Evolutionary conservation across 2,797 vertebrate genomes (phyloP).

Genomic region (Micromesistius poutassou): DNA sequence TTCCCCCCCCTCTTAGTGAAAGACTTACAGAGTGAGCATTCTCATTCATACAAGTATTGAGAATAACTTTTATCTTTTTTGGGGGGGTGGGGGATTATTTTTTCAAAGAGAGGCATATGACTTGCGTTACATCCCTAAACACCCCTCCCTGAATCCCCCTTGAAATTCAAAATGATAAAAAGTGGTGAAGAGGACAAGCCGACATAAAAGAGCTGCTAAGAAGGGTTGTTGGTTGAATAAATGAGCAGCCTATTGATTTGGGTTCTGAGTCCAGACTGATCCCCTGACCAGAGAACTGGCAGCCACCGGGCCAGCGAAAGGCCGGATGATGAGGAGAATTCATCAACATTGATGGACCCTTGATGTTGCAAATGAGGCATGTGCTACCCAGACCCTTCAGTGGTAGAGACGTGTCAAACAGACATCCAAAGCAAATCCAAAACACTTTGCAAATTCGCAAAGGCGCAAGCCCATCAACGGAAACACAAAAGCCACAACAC

Average conservation of each 20-base stretch:
- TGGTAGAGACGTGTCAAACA: not conserved
- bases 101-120: slow-evolving; percentile 73
- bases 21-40: slow-evolving; percentile 68
- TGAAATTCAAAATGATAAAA: slow-evolving; percentile 66
- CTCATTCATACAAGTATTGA: slow-evolving; percentile 63
- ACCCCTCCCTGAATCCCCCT: slow-evolving; percentile 71
- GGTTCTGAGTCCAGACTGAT: slow-evolving; percentile 57
- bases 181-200: slow-evolving; percentile 19
- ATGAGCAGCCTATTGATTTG: slow-evolving; percentile 73
- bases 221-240: slow-evolving; percentile 71
- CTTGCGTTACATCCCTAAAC: slow-evolving; percentile 70
- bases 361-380: slow-evolving; percentile 87
- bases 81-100: slow-evolving; percentile 68
- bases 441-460: too few species aligned
- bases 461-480: too few species aligned
- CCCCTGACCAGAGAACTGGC: slow-evolving; percentile 67
- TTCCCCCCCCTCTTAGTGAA: slow-evolving; percentile 51
- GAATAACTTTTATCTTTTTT: slow-evolving; percentile 50
- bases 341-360: slow-evolving; percentile 76
- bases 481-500: too few species aligned
- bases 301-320: slow-evolving; percentile 77
- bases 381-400: slow-evolving; percentile 80
- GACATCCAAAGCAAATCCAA: too few species aligned
- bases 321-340: slow-evolving; percentile 81
- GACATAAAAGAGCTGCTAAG: slow-evolving; percentile 75